Evolutionary conservation across 30 jellyfish, hydroid and myxozoan genomes (phyloP).

Genomic region (Cassiopea andromeda): DNA sequence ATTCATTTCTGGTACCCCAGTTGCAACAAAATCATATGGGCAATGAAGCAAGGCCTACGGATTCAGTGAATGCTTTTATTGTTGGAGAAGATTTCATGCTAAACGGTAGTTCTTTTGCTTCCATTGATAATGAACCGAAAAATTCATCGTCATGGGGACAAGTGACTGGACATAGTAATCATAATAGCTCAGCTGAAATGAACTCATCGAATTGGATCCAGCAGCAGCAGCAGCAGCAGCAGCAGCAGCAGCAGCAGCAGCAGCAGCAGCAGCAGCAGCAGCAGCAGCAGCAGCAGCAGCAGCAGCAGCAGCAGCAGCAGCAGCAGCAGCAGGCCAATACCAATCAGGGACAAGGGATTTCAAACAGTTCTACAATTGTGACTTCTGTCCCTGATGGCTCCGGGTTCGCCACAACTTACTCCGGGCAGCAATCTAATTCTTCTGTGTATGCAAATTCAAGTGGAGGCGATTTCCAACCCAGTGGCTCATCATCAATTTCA

Average conservation of each 20-base stretch:
- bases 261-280: background rate
- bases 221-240: background rate
- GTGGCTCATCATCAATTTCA: background rate
- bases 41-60: background rate
- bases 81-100: slow-evolving; percentile 30
- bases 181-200: background rate
- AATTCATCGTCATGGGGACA: slow-evolving; percentile 3
- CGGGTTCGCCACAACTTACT: background rate
- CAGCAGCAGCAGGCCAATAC: background rate
- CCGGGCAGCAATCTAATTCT: slow-evolving; percentile 1
- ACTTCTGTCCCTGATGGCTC: background rate
- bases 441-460: background rate
- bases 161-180: background rate
- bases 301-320: too few relatives aligned
- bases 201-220: background rate
- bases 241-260: background rate
- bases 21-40: background rate
- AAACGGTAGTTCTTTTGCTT: background rate
- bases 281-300: too few relatives aligned
- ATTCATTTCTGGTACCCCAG: slow-evolving; percentile 58
- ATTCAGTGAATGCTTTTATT: slow-evolving; percentile 27
- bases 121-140: background rate
- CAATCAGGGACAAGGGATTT: background rate
- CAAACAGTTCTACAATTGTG: background rate
- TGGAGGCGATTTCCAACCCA: background rate